These are phyloP conservation scores for Amblyjoppa proteus DNA, from an alignment of 2,888 invertebrate genomes.

Conservation along the genomic window DNA sequence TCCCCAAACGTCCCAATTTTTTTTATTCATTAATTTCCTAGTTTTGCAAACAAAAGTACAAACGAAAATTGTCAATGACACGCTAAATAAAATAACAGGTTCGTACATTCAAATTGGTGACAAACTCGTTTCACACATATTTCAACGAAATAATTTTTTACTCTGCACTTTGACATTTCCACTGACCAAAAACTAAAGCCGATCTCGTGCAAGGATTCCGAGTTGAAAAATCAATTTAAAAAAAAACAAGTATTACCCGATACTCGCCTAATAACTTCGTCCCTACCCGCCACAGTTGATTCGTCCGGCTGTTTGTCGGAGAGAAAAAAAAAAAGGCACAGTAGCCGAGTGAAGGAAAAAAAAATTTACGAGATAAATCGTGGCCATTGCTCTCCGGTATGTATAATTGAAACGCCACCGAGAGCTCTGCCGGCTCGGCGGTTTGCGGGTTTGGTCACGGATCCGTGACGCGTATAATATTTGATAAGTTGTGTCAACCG, in stretches of 20 bases:
- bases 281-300: neutral
- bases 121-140: no score
- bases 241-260: neutral
- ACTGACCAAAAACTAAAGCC: no score
- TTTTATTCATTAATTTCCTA: no score
- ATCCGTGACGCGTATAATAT: conserved; percentile 80
- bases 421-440: neutral
- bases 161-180: no score
- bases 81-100: no score
- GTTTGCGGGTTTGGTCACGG: conserved; percentile 59
- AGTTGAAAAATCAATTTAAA: no score
- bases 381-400: conserved; percentile 1
- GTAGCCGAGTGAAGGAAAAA: neutral
- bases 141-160: no score
- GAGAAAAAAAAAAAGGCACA: neutral
- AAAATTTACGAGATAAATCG: conserved; percentile 11
- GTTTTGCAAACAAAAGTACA: no score
- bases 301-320: neutral
- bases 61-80: no score
- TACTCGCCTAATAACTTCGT: neutral
- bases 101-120: no score
- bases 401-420: conserved; percentile 69
- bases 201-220: no score
- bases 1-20: no score
- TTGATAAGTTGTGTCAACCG: conserved; percentile 84